Conservation (phyloP, 2,888 invertebrate genomes). For the Anticlea derivata region DNA sequence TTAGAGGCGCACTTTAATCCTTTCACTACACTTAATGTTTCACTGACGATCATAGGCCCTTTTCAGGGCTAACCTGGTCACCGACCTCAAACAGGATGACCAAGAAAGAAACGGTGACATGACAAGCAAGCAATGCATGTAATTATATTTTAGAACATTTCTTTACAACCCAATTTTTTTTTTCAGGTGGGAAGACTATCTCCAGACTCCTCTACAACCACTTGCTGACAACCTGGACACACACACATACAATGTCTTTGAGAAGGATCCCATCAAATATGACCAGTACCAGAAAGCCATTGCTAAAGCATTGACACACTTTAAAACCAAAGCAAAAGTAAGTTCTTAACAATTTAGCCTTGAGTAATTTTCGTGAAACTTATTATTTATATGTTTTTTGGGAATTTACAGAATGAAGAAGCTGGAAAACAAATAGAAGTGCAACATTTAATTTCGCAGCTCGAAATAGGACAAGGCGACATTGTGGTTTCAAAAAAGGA, state of each 20-base stretch:
- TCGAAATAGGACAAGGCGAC: conserved; percentile 47
- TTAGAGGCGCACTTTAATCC: no score
- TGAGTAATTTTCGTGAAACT: no score
- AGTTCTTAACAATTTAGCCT: background rate
- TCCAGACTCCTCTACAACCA: conserved; percentile 96
- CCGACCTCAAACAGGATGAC: no score
- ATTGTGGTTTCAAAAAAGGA: conserved; percentile 8
- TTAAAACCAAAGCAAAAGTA: conserved; percentile 45
- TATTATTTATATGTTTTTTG: background rate
- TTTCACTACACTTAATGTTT: no score
- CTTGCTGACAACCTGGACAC: conserved; percentile 97
- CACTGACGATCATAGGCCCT: no score
- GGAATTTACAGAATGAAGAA: conserved; percentile 22
- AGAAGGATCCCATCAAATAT: conserved; percentile 98
- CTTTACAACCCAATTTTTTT: no score
- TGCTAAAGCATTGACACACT: conserved; percentile 86
- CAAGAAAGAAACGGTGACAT: no score
- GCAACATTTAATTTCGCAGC: conserved; percentile 81
- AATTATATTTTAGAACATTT: no score
- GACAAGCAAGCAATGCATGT: no score
- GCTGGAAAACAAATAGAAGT: conserved; percentile 19
- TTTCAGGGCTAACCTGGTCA: no score
- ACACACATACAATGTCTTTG: conserved; percentile 98
- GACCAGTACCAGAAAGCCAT: conserved; percentile 94
- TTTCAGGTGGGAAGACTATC: conserved; percentile 94